These are phyloP conservation scores for Bufotes viridis DNA, from an alignment of 2,797 vertebrate species.

Conservation along the genomic window DNA sequence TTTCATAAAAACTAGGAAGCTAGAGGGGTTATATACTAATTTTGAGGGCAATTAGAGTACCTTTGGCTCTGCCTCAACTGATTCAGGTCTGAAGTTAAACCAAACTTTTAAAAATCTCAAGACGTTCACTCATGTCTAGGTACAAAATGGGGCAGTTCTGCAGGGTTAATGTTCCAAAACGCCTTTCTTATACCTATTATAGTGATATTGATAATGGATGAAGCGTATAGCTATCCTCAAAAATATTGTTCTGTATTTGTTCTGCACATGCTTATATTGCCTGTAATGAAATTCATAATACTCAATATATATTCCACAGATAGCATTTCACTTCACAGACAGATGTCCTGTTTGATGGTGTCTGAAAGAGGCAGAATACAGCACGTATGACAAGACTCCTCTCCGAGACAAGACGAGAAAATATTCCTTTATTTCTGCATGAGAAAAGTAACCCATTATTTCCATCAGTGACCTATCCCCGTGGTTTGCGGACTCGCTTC, in stretches of 20 bases:
- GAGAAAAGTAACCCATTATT: conserved; percentile 68
- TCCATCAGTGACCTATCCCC: conserved; percentile 64
- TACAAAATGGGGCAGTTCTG: no score
- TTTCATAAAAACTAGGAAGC: no score
- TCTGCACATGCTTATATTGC: neutral
- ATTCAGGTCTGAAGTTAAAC: no score
- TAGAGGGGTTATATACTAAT: no score
- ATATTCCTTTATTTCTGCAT: conserved; percentile 69
- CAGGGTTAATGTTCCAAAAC: no score
- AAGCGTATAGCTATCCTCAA: neutral
- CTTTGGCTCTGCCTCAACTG: no score
- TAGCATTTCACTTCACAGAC: conserved; percentile 39
- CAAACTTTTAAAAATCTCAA: no score
- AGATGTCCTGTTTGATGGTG: conserved; percentile 50
- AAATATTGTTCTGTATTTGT: conserved; percentile 7
- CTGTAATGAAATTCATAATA: conserved; percentile 48
- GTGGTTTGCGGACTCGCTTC: conserved; percentile 63
- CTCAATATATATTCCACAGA: conserved; percentile 52
- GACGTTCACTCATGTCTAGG: no score
- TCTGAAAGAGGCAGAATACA: conserved; percentile 27
- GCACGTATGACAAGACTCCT: neutral
- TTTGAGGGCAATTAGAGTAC: no score
- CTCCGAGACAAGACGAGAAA: conserved; percentile 63
- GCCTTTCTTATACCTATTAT: no score
- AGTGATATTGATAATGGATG: neutral